These are phyloP conservation scores for Gerris lacustris DNA, from an alignment of 2,888 invertebrate genomes.

Conservation along the genomic window DNA sequence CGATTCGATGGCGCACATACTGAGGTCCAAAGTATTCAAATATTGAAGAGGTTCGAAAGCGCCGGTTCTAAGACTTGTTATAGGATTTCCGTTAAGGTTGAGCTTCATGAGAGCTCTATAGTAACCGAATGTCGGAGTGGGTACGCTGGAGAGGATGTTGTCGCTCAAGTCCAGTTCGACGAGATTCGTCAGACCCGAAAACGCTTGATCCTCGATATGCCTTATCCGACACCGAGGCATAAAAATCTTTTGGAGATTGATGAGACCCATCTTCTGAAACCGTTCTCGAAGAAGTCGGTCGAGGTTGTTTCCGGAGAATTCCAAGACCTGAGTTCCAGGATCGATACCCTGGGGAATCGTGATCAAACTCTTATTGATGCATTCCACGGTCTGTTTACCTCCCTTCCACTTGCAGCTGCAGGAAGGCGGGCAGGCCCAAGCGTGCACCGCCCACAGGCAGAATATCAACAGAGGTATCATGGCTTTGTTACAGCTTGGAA, in stretches of 20 bases:
- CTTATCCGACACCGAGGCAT: slow-evolving; percentile 64
- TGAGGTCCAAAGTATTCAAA: slow-evolving; percentile 67
- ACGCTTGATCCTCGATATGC: slow-evolving; percentile 64
- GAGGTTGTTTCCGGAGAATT: slow-evolving; percentile 71
- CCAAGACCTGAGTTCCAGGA: slow-evolving; percentile 73
- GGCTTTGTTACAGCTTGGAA: neutral
- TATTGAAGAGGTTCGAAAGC: slow-evolving; percentile 63
- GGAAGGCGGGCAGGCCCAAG: slow-evolving; percentile 54
- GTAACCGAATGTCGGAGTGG: slow-evolving; percentile 63
- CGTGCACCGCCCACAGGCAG: slow-evolving; percentile 20
- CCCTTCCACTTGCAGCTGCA: slow-evolving; percentile 88
- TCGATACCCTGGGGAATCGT: slow-evolving; percentile 68
- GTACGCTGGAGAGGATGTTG: slow-evolving; percentile 64
- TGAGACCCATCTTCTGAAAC: slow-evolving; percentile 63
- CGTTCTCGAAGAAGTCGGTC: slow-evolving; percentile 60
- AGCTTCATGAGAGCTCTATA: slow-evolving; percentile 72
- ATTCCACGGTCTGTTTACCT: slow-evolving; percentile 82
- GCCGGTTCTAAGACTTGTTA: slow-evolving; percentile 51
- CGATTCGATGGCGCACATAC: slow-evolving; percentile 61
- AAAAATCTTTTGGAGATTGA: slow-evolving; percentile 78
- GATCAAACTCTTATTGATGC: slow-evolving; percentile 62
- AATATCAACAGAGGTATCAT: slow-evolving; percentile 22
- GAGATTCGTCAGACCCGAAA: slow-evolving; percentile 70
- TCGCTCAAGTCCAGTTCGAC: slow-evolving; percentile 78
- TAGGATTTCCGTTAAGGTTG: slow-evolving; percentile 67